Evolutionary conservation across 1,140 invertebrate genomes (phyloP).

Genomic region (Scaptomyza graminum): DNA sequence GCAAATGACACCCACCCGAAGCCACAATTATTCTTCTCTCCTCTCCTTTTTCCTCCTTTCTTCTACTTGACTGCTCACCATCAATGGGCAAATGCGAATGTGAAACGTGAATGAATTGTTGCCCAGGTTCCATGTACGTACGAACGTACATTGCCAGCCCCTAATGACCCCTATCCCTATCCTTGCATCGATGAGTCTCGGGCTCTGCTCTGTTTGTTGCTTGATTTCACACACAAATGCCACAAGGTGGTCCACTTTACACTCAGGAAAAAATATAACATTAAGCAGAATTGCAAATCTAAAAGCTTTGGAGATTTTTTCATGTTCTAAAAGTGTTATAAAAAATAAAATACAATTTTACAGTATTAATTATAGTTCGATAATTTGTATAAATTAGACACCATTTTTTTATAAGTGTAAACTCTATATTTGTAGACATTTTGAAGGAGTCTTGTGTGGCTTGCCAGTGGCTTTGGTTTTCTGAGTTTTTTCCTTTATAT

Average conservation of each 20-base stretch:
- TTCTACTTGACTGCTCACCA: slow-evolving; percentile 68
- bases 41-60: not conserved
- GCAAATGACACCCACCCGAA: slow-evolving; percentile 65
- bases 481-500: not conserved
- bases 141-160: not conserved
- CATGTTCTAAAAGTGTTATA: too few species aligned
- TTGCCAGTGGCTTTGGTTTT: slow-evolving; percentile 57
- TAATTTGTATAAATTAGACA: not conserved
- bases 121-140: not conserved
- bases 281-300: too few species aligned
- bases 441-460: slow-evolving; percentile 65
- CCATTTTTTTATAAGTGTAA: not conserved
- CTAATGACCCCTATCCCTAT: slow-evolving; percentile 73
- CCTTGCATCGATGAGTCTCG: slow-evolving; percentile 16
- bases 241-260: slow-evolving; percentile 54
- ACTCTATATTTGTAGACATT: slow-evolving; percentile 24
- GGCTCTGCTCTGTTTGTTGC: slow-evolving; percentile 29
- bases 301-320: too few species aligned
- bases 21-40: not conserved
- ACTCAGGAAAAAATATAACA: not conserved
- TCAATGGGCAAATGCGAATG: slow-evolving; percentile 47
- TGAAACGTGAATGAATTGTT: slow-evolving; percentile 46
- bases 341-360: too few species aligned
- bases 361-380: too few species aligned
- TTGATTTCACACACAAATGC: slow-evolving; percentile 52